A percentile compares a stretch with the other conserved stretches of the same genome.
Conservation (phyloP, 92 coral and sea anemone species). For the Palythoa heliodiscus region DNA sequence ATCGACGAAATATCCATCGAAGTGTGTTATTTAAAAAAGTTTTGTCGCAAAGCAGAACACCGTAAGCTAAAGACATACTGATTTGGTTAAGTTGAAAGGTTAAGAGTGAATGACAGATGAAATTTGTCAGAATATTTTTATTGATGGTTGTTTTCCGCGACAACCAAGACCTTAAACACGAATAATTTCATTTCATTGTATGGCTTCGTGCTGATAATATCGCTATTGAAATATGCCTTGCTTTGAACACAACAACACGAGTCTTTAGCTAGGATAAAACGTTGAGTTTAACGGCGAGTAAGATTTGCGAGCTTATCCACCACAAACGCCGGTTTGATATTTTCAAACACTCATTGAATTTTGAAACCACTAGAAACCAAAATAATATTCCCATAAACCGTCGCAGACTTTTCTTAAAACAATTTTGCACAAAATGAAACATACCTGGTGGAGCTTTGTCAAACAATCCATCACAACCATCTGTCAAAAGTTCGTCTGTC, state of each 20-base stretch:
- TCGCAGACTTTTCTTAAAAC: not conserved
- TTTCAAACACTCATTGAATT: not conserved
- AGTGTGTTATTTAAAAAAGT: not conserved
- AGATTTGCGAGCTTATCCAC: not conserved
- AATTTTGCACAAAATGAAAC: not conserved
- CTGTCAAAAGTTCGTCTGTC: constrained; percentile 56
- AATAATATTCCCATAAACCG: not conserved
- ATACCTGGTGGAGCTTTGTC: constrained; percentile 37
- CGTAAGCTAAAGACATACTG: not conserved
- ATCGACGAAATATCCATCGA: constrained; percentile 9
- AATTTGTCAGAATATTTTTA: not conserved
- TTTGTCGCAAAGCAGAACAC: not conserved
- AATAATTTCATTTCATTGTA: not conserved
- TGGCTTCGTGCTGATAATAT: constrained; percentile 10
- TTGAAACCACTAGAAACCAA: not conserved
- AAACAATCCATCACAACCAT: constrained; percentile 42
- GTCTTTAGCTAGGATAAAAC: not conserved
- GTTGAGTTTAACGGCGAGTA: not conserved
- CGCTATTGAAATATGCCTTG: not conserved
- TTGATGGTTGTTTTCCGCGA: not conserved
- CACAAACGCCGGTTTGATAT: not conserved
- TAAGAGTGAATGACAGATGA: not conserved
- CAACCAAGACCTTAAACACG: not conserved
- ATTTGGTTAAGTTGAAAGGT: not conserved
- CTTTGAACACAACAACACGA: not conserved